Evolutionary conservation across 2,797 vertebrate species (phyloP), one percentile per base, ranked within the genome.

Genomic region (Hoplostethus mediterraneus): DNA sequence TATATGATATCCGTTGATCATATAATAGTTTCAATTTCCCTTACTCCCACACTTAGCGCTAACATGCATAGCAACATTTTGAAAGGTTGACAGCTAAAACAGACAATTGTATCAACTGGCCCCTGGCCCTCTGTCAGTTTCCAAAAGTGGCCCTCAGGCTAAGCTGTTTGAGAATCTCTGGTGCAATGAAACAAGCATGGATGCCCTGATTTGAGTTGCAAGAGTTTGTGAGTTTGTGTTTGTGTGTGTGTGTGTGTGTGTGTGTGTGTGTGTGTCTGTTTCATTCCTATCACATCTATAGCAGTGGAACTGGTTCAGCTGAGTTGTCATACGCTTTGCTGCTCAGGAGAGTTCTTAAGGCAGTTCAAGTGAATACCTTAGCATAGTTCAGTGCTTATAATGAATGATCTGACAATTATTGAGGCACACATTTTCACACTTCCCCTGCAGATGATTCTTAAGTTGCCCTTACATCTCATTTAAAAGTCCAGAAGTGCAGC

Each of bases 361-460:
- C 21, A 75, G 70, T 84, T 88, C 74, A 83, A 79, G 76, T 73
- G 77, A 77, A 65, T 62, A 69, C 69, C 63, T 81, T 51, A 45
- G 54, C 57, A 67, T 57, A 77, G 79, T 76, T 81, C 53, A 67
- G 56, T 4, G 14, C 63, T 84, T 79, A 67, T 80, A 86, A 87
- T 86, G 73, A 90, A 79, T 80, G 30, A 85, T 88, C 75, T 76
- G 86, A 86, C 87, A 87, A 78, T 88, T 88, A 87, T 63, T 8
- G 28, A 75, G 69, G 67, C 68, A 58, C 45, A 21, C 21, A 21
- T 21, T 21, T 21, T 21, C 21, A 21, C 21, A 21, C 21, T 21
- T 21, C 21, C 21, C 21, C 21, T 21, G 21, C 21, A 64, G 64
- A 71, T 63, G 21, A 73, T 52, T 75, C 71, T 79, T 69, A 77